Percentiles rank a stretch among this genome's conserved stretches.
Evolutionary conservation across 2,113 vertebrate species (phyloP).

Genomic region (Spilogale gracilis): DNA sequence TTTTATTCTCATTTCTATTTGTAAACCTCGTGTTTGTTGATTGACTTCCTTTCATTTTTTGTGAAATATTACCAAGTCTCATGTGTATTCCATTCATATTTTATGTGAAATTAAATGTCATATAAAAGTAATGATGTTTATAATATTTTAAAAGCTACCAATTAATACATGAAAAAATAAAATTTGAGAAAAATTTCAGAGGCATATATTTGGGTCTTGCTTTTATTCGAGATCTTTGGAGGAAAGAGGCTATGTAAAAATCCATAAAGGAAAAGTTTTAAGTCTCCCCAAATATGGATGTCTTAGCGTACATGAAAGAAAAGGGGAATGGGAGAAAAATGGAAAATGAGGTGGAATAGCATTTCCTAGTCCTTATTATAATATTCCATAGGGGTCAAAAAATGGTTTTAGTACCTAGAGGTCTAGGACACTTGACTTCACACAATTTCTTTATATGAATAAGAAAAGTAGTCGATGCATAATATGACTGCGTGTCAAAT

Average conservation of each 20-base stretch:
- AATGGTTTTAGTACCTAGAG: background rate
- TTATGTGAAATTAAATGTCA: conserved; percentile 50
- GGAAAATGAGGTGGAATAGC: background rate
- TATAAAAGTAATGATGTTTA: conserved; percentile 15
- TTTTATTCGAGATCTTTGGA: conserved; percentile 57
- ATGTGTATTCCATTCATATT: conserved; percentile 37
- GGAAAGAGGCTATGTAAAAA: conserved; percentile 51
- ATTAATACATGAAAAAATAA: conserved; percentile 52
- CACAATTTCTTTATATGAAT: background rate
- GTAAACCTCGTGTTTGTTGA: conserved; percentile 59
- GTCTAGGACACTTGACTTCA: background rate
- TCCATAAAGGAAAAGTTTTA: conserved; percentile 20
- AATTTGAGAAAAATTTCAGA: conserved; percentile 51
- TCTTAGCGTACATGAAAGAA: conserved; percentile 30
- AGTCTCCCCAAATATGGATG: conserved; percentile 11
- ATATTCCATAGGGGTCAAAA: conserved; percentile 1
- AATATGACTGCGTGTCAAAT: background rate
- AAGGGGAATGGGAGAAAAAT: background rate
- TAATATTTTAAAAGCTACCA: background rate
- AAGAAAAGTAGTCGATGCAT: background rate
- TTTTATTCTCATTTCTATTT: conserved; percentile 43
- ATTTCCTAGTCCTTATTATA: background rate
- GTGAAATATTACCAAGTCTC: background rate
- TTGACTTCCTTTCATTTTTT: conserved; percentile 52
- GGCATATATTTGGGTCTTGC: conserved; percentile 35